Evolutionary conservation across 2,797 vertebrate genomes (phyloP).

Genomic region (Anabas testudineus): DNA sequence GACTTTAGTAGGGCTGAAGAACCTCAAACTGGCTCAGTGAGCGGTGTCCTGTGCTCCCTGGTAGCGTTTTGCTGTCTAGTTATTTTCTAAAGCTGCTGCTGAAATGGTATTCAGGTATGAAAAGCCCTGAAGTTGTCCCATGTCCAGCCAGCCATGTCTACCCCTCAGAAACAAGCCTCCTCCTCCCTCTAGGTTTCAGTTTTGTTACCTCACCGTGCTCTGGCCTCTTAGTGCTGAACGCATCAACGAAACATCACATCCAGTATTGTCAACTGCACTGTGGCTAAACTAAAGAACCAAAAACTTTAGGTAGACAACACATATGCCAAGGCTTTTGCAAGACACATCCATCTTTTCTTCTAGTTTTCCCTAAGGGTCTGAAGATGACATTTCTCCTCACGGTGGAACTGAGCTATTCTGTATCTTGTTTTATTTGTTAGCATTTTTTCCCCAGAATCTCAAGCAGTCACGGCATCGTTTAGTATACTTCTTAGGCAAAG

Average conservation of each 20-base stretch:
- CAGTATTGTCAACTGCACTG: slow-evolving; percentile 92
- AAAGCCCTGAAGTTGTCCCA: slow-evolving; percentile 3
- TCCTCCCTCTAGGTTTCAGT: slow-evolving; percentile 10
- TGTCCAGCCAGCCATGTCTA: neutral
- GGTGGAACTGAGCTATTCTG: slow-evolving; percentile 46
- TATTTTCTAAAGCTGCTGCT: slow-evolving; percentile 4
- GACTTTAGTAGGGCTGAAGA: neutral
- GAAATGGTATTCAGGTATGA: slow-evolving; percentile 27
- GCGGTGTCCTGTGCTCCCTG: neutral
- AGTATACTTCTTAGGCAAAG: slow-evolving; percentile 66
- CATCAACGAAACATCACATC: slow-evolving; percentile 49
- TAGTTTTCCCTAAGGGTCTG: neutral
- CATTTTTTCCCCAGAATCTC: slow-evolving; percentile 7
- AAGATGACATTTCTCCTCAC: slow-evolving; percentile 21
- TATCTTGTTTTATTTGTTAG: slow-evolving; percentile 32
- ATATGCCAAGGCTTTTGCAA: slow-evolving; percentile 18
- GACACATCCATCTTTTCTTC: slow-evolving; percentile 16
- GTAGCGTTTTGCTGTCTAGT: neutral
- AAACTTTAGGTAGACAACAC: slow-evolving; percentile 88
- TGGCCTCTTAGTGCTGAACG: slow-evolving; percentile 69
- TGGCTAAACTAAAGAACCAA: slow-evolving; percentile 94
- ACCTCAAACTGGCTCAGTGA: neutral
- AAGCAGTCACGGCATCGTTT: slow-evolving; percentile 62
- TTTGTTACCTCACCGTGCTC: slow-evolving; percentile 16
- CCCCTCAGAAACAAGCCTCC: slow-evolving; percentile 52